These are phyloP conservation scores for Xyrauchen texanus DNA, from an alignment of 2,113 vertebrate genomes.

Conservation along the genomic window DNA sequence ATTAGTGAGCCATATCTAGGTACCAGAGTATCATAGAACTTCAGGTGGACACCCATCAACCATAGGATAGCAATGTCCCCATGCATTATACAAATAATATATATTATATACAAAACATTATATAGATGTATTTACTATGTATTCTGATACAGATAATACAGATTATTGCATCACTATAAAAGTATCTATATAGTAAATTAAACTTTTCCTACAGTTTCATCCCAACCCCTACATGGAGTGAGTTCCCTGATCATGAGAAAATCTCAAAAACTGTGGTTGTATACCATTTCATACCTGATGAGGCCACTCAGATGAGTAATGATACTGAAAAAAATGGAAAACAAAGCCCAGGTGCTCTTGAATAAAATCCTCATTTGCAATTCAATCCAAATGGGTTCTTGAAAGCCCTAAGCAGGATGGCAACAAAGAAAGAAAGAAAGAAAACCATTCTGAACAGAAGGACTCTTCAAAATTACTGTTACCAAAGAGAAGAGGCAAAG, in stretches of 20 bases:
- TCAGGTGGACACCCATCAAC: too few species aligned
- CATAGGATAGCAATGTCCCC: too few species aligned
- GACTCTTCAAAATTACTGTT: background rate
- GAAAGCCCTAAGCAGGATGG: background rate
- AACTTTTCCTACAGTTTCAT: too few species aligned
- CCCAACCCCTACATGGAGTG: background rate
- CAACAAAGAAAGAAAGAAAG: background rate
- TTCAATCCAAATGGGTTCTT: conserved; percentile 14
- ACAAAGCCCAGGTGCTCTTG: conserved; percentile 32
- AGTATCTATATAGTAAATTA: too few species aligned
- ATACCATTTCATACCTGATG: background rate
- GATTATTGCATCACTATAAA: too few species aligned
- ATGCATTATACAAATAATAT: too few species aligned
- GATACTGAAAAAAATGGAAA: background rate
- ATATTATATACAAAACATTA: too few species aligned
- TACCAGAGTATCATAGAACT: too few species aligned
- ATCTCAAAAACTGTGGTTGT: background rate
- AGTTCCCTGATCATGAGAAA: background rate
- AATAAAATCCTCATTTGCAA: conserved; percentile 34
- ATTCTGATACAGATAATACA: too few species aligned
- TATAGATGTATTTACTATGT: too few species aligned
- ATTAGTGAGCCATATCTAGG: too few species aligned
- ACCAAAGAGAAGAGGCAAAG: conserved; percentile 11
- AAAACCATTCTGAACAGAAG: conserved; percentile 21
- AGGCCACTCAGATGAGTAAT: background rate